Evolutionary conservation across 2,888 invertebrate species (phyloP), one percentile per base, ranked within the genome.

Genomic region (Chaetogeoica ovagalla): DNA sequence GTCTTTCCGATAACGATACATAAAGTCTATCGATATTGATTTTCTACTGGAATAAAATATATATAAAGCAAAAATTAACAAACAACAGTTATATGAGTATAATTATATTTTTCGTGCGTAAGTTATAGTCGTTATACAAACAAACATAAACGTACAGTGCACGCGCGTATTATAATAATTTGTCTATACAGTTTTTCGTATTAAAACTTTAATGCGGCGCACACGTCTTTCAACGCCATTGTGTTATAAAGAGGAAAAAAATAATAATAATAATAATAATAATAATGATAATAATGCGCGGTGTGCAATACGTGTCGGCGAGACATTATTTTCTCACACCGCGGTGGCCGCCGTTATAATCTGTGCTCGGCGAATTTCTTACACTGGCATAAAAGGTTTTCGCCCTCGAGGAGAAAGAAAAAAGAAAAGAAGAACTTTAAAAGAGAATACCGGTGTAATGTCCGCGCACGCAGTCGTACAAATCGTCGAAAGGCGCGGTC

Each of bases 401-500:
- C 23, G 30, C 72, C 43, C 60, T 62, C 72, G 19, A 60, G 7
- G 7, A 39, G 39, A 7, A 39, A 39, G n/a, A n/a, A n/a, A n/a
- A n/a, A n/a, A n/a, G 52, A 48, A 66, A 66, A 70, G 59, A 70
- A 70, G 48, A 72, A 60, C 60, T 62, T 72, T 60, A 72, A 23
- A 60, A 23, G 17, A 23, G 60, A 43, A 43, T 48, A 23, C 60
- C 72, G n/a, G n/a, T n/a, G 60, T 72, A 62, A 72, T 72, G 72
- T 72, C 48, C 60, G 43, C 60, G 4, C 30, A 30, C 30, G 30
- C n/a, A n/a, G 30, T 30, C 4, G 60, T 60, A 60, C 72, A 72
- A 72, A 72, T 72, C 72, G 72, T 48, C 4, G 48, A 60, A 60
- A 72, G 72, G 72, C 72, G 72, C 60, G 72, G 72, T 17, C 60